Evolutionary conservation across 2,888 invertebrate species (phyloP).

Genomic region (Mesoligia furuncula): DNA sequence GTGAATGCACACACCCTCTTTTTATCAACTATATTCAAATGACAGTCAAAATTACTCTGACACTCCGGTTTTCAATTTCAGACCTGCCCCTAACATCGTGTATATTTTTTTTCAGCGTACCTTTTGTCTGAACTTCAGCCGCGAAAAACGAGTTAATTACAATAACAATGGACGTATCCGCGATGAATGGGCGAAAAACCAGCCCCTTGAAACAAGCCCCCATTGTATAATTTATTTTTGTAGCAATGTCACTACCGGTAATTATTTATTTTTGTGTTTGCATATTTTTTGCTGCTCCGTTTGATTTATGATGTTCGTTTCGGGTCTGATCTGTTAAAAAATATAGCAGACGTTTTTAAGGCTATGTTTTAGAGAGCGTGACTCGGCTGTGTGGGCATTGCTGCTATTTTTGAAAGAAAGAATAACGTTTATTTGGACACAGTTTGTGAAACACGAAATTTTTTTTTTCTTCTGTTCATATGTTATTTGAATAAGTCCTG

Average conservation of each 20-base stretch:
- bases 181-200: slow-evolving; percentile 74
- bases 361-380: slow-evolving; percentile 9
- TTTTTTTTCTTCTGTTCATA: background rate
- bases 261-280: slow-evolving; percentile 71
- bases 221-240: slow-evolving; percentile 80
- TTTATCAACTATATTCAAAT: no score
- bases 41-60: background rate
- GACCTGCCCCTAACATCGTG: slow-evolving; percentile 15
- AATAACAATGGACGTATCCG: slow-evolving; percentile 80
- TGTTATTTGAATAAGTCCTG: background rate
- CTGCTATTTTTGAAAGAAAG: background rate
- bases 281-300: slow-evolving; percentile 51
- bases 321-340: slow-evolving; percentile 27
- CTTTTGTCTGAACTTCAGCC: slow-evolving; percentile 68
- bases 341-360: slow-evolving; percentile 38
- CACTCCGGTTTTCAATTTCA: slow-evolving; percentile 4
- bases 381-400: background rate
- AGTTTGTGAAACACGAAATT: background rate
- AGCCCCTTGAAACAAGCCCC: slow-evolving; percentile 71
- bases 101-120: slow-evolving; percentile 45
- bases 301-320: slow-evolving; percentile 56
- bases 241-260: slow-evolving; percentile 74
- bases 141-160: slow-evolving; percentile 83
- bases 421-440: background rate
- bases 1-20: no score